A percentile compares a stretch with the other conserved stretches of the same genome.
These are phyloP conservation scores for Argyrosomus japonicus DNA, from an alignment of 2,113 vertebrate genomes.

Conservation along the genomic window DNA sequence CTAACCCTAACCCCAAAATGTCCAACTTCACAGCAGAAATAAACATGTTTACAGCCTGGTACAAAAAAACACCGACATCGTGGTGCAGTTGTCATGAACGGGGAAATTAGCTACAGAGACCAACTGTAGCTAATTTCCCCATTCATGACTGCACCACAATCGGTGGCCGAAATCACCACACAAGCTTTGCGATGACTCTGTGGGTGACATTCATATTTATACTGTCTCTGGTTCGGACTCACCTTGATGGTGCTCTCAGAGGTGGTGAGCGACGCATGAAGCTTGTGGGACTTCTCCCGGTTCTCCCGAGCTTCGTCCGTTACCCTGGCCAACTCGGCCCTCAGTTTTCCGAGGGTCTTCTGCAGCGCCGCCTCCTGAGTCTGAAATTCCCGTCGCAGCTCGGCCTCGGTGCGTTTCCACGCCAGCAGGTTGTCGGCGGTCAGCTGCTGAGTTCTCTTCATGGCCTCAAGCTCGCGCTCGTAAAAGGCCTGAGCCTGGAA, in stretches of 20 bases:
- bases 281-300: conserved; percentile 92
- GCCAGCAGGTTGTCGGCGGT: conserved; percentile 94
- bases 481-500: conserved; percentile 92
- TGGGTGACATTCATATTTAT: too few relatives aligned
- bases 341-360: conserved; percentile 84
- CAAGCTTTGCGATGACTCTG: too few relatives aligned
- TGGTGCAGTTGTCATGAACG: too few relatives aligned
- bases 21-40: too few relatives aligned
- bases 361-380: conserved; percentile 93
- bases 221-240: conserved; percentile 20
- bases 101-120: too few relatives aligned
- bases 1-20: too few relatives aligned
- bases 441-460: conserved; percentile 97
- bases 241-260: conserved; percentile 92
- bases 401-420: conserved; percentile 96
- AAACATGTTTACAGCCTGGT: too few relatives aligned
- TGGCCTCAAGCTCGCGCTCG: conserved; percentile 94
- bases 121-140: too few relatives aligned
- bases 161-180: too few relatives aligned
- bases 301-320: conserved; percentile 93
- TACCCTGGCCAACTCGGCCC: conserved; percentile 85
- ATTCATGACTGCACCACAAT: too few relatives aligned
- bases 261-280: conserved; percentile 87
- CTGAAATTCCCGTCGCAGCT: conserved; percentile 95
- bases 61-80: too few relatives aligned